These are phyloP conservation scores for Geotrypetes seraphini DNA, from an alignment of 2,797 vertebrate genomes.

Conservation along the genomic window DNA sequence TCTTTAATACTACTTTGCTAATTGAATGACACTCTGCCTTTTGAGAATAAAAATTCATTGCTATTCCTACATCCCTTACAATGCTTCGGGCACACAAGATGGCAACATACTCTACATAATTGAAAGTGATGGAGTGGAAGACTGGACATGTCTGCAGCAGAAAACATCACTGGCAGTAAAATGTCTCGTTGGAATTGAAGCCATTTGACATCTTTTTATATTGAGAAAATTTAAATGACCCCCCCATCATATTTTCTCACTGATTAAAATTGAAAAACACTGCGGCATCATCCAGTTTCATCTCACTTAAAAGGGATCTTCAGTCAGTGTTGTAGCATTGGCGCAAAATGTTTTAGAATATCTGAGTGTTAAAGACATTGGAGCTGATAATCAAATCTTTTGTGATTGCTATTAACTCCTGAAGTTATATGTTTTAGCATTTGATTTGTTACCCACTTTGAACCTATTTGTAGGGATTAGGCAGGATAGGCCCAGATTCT, in stretches of 20 bases:
- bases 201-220: neutral
- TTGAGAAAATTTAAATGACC: neutral
- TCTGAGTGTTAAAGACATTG: neutral
- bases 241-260: neutral
- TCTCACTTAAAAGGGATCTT: slow-evolving; percentile 3
- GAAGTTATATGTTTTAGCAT: too few species aligned
- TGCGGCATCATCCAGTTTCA: neutral
- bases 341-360: neutral
- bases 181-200: slow-evolving; percentile 18
- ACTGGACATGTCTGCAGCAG: slow-evolving; percentile 12
- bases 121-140: slow-evolving; percentile 45
- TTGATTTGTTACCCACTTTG: too few species aligned
- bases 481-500: too few species aligned
- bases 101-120: slow-evolving; percentile 13
- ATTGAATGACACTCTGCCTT: slow-evolving; percentile 22
- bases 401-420: too few species aligned
- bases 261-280: slow-evolving; percentile 4
- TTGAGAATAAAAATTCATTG: slow-evolving; percentile 9
- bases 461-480: too few species aligned
- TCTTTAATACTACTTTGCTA: slow-evolving; percentile 20
- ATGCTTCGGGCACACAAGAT: slow-evolving; percentile 7
- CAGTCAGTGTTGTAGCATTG: neutral
- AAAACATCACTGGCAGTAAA: slow-evolving; percentile 16
- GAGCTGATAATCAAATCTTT: too few species aligned
- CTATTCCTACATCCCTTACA: slow-evolving; percentile 27